Evolutionary conservation across 2,113 vertebrate species (phyloP).

Genomic region (Cyprinodon brontotheroides): DNA sequence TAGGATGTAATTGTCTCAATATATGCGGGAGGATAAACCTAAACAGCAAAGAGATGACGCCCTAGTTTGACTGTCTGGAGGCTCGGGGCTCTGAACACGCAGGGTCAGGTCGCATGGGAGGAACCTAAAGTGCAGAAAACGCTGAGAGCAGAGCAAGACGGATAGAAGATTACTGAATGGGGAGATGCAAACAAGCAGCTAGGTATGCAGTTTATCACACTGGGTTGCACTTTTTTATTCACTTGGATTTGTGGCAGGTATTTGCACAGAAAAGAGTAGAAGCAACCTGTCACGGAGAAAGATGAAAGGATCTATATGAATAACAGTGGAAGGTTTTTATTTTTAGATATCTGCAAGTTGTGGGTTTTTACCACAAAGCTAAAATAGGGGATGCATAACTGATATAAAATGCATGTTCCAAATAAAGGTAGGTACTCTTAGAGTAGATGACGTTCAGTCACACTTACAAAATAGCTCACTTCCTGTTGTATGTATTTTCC

Average conservation of each 20-base stretch:
- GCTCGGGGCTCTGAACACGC: background rate
- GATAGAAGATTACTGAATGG: background rate
- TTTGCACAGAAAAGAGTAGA: constrained; percentile 26
- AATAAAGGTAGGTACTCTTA: background rate
- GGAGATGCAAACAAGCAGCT: background rate
- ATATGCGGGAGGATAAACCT: constrained; percentile 32
- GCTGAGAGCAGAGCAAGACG: background rate
- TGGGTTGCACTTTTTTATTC: constrained; percentile 38
- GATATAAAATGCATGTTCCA: no score
- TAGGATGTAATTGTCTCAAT: constrained; percentile 37
- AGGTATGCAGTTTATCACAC: constrained; percentile 30
- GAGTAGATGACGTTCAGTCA: background rate
- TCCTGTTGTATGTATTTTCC: no score
- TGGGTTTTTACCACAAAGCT: background rate
- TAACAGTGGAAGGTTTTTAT: constrained; percentile 4
- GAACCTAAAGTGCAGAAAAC: constrained; percentile 9
- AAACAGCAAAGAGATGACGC: constrained; percentile 8
- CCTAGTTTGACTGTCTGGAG: constrained; percentile 64
- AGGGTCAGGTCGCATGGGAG: constrained; percentile 28
- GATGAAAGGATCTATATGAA: constrained; percentile 36
- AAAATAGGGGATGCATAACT: no score
- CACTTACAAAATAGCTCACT: no score
- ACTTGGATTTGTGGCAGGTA: constrained; percentile 16
- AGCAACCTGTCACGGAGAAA: constrained; percentile 21
- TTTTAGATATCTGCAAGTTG: constrained; percentile 3